A percentile compares a stretch with the other conserved stretches of the same genome.
phyloP scores from a whole-genome alignment of 2,113 vertebrate species.

The Marmota flaviventris region DNA sequence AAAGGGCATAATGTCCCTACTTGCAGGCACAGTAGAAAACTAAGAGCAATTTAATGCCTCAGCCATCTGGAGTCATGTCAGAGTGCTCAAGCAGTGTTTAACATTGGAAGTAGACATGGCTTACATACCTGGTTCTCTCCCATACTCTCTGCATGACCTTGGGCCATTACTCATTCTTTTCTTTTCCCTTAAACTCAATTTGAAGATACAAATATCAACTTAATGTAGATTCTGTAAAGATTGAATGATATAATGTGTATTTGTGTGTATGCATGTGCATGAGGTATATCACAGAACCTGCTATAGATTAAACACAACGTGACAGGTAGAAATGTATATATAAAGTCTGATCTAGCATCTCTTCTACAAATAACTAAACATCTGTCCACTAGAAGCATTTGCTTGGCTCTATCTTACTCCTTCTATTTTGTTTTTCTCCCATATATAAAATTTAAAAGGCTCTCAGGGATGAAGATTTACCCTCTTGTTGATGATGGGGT shows the following conservation, averaged over 20 bases:
- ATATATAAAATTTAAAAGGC: not conserved
- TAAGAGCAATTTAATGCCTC: not conserved
- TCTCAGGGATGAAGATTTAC: not conserved
- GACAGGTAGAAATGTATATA: slow-evolving; percentile 25
- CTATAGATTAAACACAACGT: not conserved
- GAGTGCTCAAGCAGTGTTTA: not conserved
- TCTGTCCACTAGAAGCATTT: not conserved
- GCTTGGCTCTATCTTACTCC: not conserved
- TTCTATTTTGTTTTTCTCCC: not conserved
- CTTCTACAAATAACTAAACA: not conserved
- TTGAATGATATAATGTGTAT: not conserved
- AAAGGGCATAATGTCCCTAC: not conserved
- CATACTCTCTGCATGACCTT: not conserved
- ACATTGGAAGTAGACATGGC: not conserved
- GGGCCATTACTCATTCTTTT: not conserved
- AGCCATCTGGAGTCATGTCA: not conserved
- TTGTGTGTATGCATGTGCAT: accelerated
- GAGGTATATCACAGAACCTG: not conserved
- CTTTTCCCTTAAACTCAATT: not conserved
- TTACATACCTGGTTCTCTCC: not conserved
- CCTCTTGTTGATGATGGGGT: not conserved
- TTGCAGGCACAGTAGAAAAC: not conserved
- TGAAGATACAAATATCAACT: not conserved
- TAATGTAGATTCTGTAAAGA: not conserved
- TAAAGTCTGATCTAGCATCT: not conserved